Base-by-base conservation (phyloP, 2,888 invertebrate species). In the Nomada flava region DNA sequence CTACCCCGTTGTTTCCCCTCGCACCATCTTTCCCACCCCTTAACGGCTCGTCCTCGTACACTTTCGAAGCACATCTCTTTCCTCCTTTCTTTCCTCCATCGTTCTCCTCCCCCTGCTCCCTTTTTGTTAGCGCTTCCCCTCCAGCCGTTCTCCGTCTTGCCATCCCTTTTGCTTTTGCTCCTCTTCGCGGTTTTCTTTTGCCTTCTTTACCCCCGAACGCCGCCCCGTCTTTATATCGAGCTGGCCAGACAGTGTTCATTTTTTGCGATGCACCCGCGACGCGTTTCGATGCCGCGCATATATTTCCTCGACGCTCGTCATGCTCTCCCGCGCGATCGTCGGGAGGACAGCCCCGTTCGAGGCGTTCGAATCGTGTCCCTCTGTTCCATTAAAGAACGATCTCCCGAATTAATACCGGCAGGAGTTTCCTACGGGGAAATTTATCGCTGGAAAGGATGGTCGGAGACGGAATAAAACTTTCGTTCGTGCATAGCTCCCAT, bases 1-100 rank as follows among this genome's bases (percentile, higher is more conserved):
- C 83, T 76, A 86, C 89, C 75, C 79, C 73, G 87, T 81, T 88
- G 77, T 73, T 63, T 44, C 87, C 76, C 79, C 68, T 81, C 81
- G 64, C 82, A 36, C 88, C 82, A 44, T 82, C 82, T 82, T 82
- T 76, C 82, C 82, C 77, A 77, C 83, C 88, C 86, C 80, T 84
- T 84, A 86, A 79, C 78, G 71, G 76, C 82, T 84, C 71, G 74
- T 75, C 13, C 57, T 23, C 26, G 23, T 84, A 85, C 86, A 85
- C 88, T 86, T 86, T 83, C 84, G 59, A 70, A 85, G 75, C 76
- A 64, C 78, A 29, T 75, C 80, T 84, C 69, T 75, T 75, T 75
- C 76, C 69, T 82, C 67, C 75, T 63, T 62, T 36, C 47, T n/a
- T 42, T 26, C 42, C 52, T 62, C n/a, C 20, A 5, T 23, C 52